Evolutionary conservation across 2,113 vertebrate genomes (phyloP), one percentile per base, ranked within the genome.

Genomic region (Neolamprologus tretocephalus): DNA sequence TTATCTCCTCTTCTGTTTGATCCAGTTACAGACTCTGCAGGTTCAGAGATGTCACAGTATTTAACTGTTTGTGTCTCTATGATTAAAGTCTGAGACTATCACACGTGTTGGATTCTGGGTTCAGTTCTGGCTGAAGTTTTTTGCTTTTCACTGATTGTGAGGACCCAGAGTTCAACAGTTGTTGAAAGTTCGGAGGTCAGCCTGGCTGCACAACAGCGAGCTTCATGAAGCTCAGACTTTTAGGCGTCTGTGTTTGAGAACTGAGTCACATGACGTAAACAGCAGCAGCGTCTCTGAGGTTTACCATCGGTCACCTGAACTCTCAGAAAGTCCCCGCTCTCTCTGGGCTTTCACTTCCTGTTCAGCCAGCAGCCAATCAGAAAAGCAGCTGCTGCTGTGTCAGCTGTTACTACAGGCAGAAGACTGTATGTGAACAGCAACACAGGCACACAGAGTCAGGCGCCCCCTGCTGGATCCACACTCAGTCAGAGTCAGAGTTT

Each of bases 21-120:
- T 51, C 49, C 49, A 51, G 49, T 51, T 51, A 0, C 0, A 51
- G 49, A 51, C 17, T 51, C 0, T 53, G 49, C 49, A 53, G 9
- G 19, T 53, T 53, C 19, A 53, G 49, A n/a, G 49, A 0, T 2
- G 9, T 53, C 19, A n/a, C 19, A 2, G 49, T 3, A 1, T 10
- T 0, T n/a, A 1, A 51, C 49, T n/a, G 0, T n/a, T n/a, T 51
- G 1, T 51, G 49, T 9, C 3, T 53, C 49, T 1, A 54, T 54
- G 3, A 11, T 0, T 54, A 54, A 54, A 11, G 51, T 54, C n/a
- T 54, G 51, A 54, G 51, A 0, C 0, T 55, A 4, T 23, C n/a
- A 21, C 21, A 2, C 4, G 13, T 14, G 4, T 5, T 57, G 55
- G 23, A 8, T 28, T 57, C 0, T 57, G 23, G 23, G 54, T 57